Base-by-base conservation (phyloP, 2,113 vertebrate species). In the Stigmatopora argus region DNA sequence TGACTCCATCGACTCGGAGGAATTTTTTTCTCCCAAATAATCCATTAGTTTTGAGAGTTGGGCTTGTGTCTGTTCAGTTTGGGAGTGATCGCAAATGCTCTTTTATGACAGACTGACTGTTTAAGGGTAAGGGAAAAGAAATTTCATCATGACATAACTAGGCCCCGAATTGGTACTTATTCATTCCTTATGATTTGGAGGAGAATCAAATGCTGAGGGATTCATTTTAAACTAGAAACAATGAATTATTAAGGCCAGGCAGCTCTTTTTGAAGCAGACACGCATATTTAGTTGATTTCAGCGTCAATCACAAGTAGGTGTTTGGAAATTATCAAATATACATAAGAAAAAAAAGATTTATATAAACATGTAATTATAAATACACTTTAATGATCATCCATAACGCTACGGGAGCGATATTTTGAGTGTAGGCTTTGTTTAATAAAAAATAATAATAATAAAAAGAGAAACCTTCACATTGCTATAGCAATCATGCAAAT, bases 101-200 rank as follows among this genome's bases (percentile, higher is more conserved):
- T 2, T n/a, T 49, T 18, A 49, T n/a, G 48, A 49, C 17, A 7
- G 48, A 2, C n/a, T 2, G 18, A 49, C 17, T 49, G 48, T 18
- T 49, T 19, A 2, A n/a, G 6, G 8, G 19, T 19, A n/a, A 19
- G n/a, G 49, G n/a, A 10, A 52, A n/a, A 38, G 18, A n/a, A 26
- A 11, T 59, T 38, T n/a, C 31, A n/a, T 35, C 34, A 19, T 10
- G 56, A 35, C 56, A 8, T 58, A 35, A 35, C 31, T 35, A 1
- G 26, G 56, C 31, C 31, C 31, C 46, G 47, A 31, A 51, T 57
- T 46, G 57, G 1, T 35, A 35, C 34, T 46, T 65, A 46, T 48
- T 49, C 68, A 69, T 31, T 67, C 26, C 60, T 61, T 62, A 38
- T 71, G 70, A 63, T 66, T 73, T 72, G 52, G 45, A 47, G 7